phyloP scores from a whole-genome alignment of 2,797 vertebrate genomes.

The Sibirionetta formosa region DNA sequence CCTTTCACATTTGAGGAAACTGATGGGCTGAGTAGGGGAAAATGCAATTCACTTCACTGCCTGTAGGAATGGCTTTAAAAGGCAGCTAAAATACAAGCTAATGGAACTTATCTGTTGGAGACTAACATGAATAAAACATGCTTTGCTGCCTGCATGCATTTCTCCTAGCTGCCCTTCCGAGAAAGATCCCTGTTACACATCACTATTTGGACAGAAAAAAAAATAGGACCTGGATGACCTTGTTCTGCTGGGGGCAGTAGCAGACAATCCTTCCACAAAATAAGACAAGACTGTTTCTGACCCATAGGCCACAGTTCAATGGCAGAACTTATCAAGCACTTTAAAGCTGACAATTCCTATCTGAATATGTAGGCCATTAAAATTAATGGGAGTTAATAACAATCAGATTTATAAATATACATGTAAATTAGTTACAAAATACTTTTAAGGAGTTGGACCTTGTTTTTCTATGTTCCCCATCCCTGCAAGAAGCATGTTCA shows the following conservation, averaged over 20 bases:
- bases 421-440: not conserved
- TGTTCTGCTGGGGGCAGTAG: not conserved
- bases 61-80: slow-evolving; percentile 24
- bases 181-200: not conserved
- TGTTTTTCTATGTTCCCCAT: not conserved
- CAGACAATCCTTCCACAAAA: not conserved
- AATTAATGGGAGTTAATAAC: not conserved
- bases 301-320: not conserved
- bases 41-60: not conserved
- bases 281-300: not conserved
- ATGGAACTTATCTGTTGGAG: slow-evolving; percentile 13
- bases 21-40: not conserved
- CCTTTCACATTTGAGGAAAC: not conserved
- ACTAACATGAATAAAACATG: slow-evolving; percentile 65
- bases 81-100: slow-evolving; percentile 3
- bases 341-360: not conserved
- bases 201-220: not conserved
- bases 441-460: fast-evolving
- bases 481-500: not conserved
- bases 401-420: not conserved
- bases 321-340: not conserved
- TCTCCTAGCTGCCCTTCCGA: slow-evolving; percentile 15
- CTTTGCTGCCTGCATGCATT: not conserved
- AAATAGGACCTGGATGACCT: slow-evolving; percentile 17
- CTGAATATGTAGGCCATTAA: not conserved